Evolutionary conservation across 2,113 vertebrate species (phyloP), one percentile per base, ranked within the genome.

Genomic region (Dunckerocampus dactyliophorus): DNA sequence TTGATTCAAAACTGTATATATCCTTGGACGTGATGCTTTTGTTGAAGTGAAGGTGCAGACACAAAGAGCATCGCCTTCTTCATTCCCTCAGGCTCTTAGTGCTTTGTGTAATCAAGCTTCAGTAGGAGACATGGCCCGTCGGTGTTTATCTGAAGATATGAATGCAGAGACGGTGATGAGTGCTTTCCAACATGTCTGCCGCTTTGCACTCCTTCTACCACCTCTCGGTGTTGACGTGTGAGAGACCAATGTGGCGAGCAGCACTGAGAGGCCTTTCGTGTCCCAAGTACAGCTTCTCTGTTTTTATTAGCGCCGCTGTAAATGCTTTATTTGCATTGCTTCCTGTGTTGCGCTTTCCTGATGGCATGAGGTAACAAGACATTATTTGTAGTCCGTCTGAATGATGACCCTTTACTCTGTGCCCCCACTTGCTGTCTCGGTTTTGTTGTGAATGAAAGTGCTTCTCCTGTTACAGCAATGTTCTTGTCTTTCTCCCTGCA

Each of bases 401-500:
- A 34, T 19, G 39, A 46, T 24, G 51, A 1, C 3, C 3, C 15
- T 14, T 49, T 50, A 19, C 13, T 14, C 11, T 16, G 14, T 22
- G 11, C 1, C 55, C 8, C 48, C 1, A 22, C 6, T 47, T 0
- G 20, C 55, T 21, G 24, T 62, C 57, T 71, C 19, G 1, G 55
- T 54, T 22, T 24, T 59, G 22, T 75, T 73, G 55, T 73, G 60
- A 58, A 62, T 37, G 3, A 43, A 56, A 59, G 72, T 46, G 16
- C 49, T 47, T 28, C 65, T 82, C 22, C 1, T 24, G 19, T 83
- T 76, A 69, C 63, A 81, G 21, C 50, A 0, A 5, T 1, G 1
- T 47, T 83, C 61, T 77, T 58, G 2, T 72, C 34, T 74, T 76
- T 82, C 64, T 81, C 42, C 84, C 77, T 81, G 21, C 88, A 98